Base-by-base conservation (phyloP, 2,113 vertebrate species). In the Brachypteracias leptosomus region DNA sequence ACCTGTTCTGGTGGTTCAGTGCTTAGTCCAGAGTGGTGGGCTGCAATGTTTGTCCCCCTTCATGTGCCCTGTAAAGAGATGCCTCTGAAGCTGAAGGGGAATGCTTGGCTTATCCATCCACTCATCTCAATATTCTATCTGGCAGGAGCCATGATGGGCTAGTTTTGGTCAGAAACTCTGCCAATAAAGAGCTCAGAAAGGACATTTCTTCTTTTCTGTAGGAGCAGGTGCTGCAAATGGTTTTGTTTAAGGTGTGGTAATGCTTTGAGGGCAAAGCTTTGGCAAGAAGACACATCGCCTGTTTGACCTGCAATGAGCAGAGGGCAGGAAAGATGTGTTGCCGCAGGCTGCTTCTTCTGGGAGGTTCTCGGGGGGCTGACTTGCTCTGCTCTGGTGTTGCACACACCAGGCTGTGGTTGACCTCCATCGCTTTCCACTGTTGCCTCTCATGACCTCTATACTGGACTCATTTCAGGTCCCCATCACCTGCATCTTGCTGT, bases 1-100 rank as follows among this genome's bases (percentile, higher is more conserved):
- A 9, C 49, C 6, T 0, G 0, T 35, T 65, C 38, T 86, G 40
- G 26, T 5, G 12, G 29, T 16, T 84, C 49, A 65, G 38, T 17
- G 20, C 18, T 85, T 62, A 52, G 22, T 13, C 29, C 2, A 2
- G 51, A 26, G 33, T 0, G 0, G 13, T 42, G 47, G 2, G 4
- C 63, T 9, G 1, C 16, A 3, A 11, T 29, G 16, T 70, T 59
- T 73, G 49, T 22, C 52, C 42, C 29, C 44, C 3, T 1, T 20
- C n/a, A 7, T 0, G 1, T 47, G 76, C 22, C 33, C 54, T 13
- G 11, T 10, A 13, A 38, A 29, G 19, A 57, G 7, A 8, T 29
- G 54, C 20, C 36, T 89, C 46, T 80, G 47, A 47, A 29, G n/a
- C 44, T 80, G 55, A 66, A 55, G 29, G 38, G 26, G 5, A 33